Conservation (phyloP, 2,888 invertebrate genomes). For the Meloe dianella region DNA sequence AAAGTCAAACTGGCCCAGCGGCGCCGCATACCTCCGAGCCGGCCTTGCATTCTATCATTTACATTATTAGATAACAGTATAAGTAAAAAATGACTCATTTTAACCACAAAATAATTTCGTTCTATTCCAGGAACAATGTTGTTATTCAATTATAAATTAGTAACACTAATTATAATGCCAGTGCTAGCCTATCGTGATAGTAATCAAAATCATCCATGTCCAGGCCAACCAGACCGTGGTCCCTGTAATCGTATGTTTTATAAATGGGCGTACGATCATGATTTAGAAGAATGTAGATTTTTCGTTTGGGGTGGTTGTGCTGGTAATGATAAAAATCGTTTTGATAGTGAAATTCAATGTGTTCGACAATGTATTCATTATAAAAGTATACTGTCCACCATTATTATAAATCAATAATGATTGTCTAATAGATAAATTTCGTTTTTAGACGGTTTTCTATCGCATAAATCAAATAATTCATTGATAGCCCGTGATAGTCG, state of each 20-base stretch:
- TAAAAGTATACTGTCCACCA: conserved; percentile 63
- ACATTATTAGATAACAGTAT: too few relatives aligned
- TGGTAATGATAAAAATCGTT: conserved; percentile 71
- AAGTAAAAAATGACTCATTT: background rate
- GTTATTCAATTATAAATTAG: conserved; percentile 25
- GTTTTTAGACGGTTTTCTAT: background rate
- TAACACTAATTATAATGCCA: conserved; percentile 30
- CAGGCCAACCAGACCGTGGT: conserved; percentile 54
- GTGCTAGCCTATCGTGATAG: conserved; percentile 38
- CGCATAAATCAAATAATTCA: conserved; percentile 49
- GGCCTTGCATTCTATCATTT: too few relatives aligned
- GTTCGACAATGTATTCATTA: conserved; percentile 68
- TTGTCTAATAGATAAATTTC: background rate
- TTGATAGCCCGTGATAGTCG: conserved; percentile 76
- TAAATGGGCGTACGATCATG: conserved; percentile 71
- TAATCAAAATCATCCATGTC: conserved; percentile 56
- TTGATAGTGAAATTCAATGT: conserved; percentile 72
- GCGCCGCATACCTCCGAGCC: too few relatives aligned
- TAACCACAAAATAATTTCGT: background rate
- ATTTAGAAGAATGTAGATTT: conserved; percentile 65
- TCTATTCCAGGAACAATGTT: conserved; percentile 36
- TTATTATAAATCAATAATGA: too few relatives aligned
- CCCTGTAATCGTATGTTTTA: conserved; percentile 70
- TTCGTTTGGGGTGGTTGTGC: conserved; percentile 75
- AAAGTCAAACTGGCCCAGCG: too few relatives aligned